Evolutionary conservation across 2,113 vertebrate genomes (phyloP), one percentile per base, ranked within the genome.

Genomic region (Puntigrus tetrazona): DNA sequence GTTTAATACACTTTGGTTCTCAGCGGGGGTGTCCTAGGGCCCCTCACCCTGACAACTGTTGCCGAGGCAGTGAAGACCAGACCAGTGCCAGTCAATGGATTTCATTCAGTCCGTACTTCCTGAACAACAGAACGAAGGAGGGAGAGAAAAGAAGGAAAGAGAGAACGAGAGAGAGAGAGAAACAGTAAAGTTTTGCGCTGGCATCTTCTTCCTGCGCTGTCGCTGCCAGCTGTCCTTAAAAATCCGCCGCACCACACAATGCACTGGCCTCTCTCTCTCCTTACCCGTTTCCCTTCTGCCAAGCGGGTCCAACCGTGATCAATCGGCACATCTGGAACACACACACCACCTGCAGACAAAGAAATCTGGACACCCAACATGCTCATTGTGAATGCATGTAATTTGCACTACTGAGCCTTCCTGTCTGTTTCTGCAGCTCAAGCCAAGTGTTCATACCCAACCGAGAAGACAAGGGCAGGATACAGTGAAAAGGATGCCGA

Each of bases 171-270:
- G 80, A 63, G 86, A 65, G 76, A 77, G 84, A n/a, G 84, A 85
- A 87, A 87, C 70, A 84, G 76, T 87, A 87, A 84, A 85, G 84
- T 87, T 89, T 77, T 86, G 84, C 84, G 31, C 41, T 85, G 82
- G 70, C 85, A 86, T 89, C 84, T 89, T 82, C 88, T 89, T 86
- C 81, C 88, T 86, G 72, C 70, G 55, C 80, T 87, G 50, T 85
- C 80, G 61, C 65, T 87, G 86, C 88, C 88, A 89, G 84, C 86
- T 87, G 86, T 86, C 86, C 85, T 87, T 86, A 89, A 86, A 88
- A 88, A 84, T 86, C 81, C 74, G 81, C 78, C 61, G 36, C 84
- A 86, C 50, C 84, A 84, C 87, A 88, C 81, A 86, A 88, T 84
- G 34, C 76, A 22, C 84, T 79, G 75, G 84, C 65, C 76, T 76